These are phyloP conservation scores for Ascaphus truei DNA, from an alignment of 2,113 vertebrate species.

Conservation along the genomic window DNA sequence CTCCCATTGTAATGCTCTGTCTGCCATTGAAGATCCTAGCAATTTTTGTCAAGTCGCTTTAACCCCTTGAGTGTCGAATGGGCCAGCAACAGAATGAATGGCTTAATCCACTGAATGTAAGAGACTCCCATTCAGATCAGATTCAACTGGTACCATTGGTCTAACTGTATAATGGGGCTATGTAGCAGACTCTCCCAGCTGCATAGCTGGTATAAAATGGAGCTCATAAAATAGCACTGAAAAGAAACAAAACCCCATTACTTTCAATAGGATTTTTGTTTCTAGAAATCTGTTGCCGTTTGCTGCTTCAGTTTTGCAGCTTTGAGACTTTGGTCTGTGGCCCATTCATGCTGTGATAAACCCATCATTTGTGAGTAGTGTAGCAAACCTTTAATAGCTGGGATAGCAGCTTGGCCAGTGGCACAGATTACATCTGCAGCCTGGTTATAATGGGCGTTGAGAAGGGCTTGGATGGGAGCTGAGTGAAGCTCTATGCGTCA, in stretches of 20 bases:
- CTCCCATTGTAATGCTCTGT: too few relatives aligned
- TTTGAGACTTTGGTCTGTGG: too few relatives aligned
- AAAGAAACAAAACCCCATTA: constrained; percentile 16
- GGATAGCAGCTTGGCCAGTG: background rate
- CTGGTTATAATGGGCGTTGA: background rate
- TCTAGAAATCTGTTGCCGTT: background rate
- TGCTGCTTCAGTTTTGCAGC: constrained; percentile 3
- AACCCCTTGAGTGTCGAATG: too few relatives aligned
- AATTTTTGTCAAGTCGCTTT: too few relatives aligned
- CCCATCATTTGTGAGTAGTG: constrained; percentile 14
- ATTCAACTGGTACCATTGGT: too few relatives aligned
- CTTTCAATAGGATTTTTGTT: constrained; percentile 23
- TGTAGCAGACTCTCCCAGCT: background rate
- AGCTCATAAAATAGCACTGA: too few relatives aligned
- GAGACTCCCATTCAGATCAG: too few relatives aligned
- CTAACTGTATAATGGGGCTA: too few relatives aligned
- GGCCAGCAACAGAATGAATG: too few relatives aligned
- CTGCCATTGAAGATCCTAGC: too few relatives aligned
- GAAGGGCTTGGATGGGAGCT: background rate
- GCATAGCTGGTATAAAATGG: background rate
- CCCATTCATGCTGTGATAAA: constrained; percentile 1
- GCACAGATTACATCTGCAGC: background rate
- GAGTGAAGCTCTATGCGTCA: background rate
- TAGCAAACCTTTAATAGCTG: background rate
- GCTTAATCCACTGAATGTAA: too few relatives aligned